phyloP scores from a whole-genome alignment of 1,140 invertebrate genomes.

The Laupala kohalensis region DNA sequence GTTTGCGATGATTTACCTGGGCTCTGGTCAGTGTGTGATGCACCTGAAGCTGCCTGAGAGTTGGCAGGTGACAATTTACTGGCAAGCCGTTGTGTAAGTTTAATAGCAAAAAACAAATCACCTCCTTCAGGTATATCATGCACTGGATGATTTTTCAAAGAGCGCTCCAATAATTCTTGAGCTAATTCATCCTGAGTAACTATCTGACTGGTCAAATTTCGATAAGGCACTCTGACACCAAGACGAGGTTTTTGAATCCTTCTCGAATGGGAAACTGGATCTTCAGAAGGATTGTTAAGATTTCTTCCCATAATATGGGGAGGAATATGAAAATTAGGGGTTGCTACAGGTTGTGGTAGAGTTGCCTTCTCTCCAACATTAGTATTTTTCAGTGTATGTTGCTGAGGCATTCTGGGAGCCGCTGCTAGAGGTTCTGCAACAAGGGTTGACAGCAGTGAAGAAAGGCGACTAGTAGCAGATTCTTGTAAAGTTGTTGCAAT shows the following conservation, averaged over 20 bases:
- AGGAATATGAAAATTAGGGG: constrained; percentile 13
- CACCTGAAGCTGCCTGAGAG: constrained; percentile 4
- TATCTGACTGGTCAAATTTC: constrained; percentile 32
- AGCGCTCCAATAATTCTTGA: constrained; percentile 31
- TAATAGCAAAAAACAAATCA: constrained; percentile 35
- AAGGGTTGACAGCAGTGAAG: neutral
- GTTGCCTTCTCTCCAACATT: neutral
- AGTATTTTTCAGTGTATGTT: neutral
- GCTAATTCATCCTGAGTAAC: constrained; percentile 33
- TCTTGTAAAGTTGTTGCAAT: neutral
- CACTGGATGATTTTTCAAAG: constrained; percentile 20
- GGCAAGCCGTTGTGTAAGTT: constrained; percentile 32
- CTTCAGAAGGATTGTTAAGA: constrained; percentile 18
- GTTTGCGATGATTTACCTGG: neutral
- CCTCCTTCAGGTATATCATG: constrained; percentile 25
- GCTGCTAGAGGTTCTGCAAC: neutral
- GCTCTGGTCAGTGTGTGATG: neutral
- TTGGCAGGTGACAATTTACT: constrained; percentile 26
- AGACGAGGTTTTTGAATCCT: constrained; percentile 26
- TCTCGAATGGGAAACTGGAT: constrained; percentile 18
- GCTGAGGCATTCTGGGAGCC: constrained; percentile 3
- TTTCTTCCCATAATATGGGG: constrained; percentile 20
- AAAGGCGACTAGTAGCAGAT: neutral
- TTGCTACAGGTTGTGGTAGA: neutral
- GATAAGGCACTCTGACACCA: constrained; percentile 31